Evolutionary conservation across 2,797 vertebrate species (phyloP), one percentile per base, ranked within the genome.

Genomic region (Dendrocincla tyrannina): DNA sequence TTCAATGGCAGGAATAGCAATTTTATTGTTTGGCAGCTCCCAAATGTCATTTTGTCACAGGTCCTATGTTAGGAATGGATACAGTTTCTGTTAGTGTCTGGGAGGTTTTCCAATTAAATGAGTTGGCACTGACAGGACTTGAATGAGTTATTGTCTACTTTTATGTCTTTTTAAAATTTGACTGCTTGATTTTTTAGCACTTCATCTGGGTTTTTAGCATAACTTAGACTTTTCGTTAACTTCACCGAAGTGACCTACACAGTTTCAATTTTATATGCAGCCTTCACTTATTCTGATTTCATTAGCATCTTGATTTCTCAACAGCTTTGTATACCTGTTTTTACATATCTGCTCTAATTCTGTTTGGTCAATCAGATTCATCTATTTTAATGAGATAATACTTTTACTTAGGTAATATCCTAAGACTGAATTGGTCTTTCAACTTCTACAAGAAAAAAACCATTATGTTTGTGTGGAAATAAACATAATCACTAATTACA

Each of bases 21-120:
- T 75, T 89, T 80, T 88, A 20, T 35, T 86, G 58, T 94, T 95
- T 95, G 79, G 68, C 60, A 91, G 62, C 37, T 94, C 69, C 64
- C n/a, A 88, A 89, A 78, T 78, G 46, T 78, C 33, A 81, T 78
- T 93, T 88, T 94, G 50, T 42, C 1, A 1, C 58, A 66, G 42
- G 59, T 93, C 66, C 88, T 94, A n/a, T 59, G 37, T 69, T 78
- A 78, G 80, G 73, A 91, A 88, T 11, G 27, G 64, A 76, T 89
- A 64, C 16, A 58, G 72, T 86, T 91, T 95, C 49, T 89, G 44
- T 68, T 90, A 75, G 53, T 66, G 50, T 88, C 73, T 58, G 22
- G 85, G 69, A 95, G 49, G 50, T 78, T 91, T 95, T 95, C 94
- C 82, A 90, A 47, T 86, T 84, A 95, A 84, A 50, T 81, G 58